These are phyloP conservation scores for Ochlodes sylvanus DNA, from an alignment of 2,888 invertebrate genomes.

Conservation along the genomic window DNA sequence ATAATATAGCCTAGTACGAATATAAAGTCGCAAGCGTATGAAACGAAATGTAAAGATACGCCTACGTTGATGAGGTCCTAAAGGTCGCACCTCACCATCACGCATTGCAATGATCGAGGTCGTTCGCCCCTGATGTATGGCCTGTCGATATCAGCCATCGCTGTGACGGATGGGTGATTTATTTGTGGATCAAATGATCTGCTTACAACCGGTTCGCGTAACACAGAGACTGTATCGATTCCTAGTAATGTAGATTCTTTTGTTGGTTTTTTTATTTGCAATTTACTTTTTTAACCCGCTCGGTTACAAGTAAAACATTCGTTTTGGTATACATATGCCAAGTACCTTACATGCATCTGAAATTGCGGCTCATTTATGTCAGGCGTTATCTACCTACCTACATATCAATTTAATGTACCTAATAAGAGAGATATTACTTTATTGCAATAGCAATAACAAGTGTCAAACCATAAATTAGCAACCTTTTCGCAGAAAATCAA, in stretches of 20 bases:
- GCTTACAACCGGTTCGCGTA: slow-evolving; percentile 45
- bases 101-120: slow-evolving; percentile 46
- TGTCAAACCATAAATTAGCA: too few relatives aligned
- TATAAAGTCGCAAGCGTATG: not conserved
- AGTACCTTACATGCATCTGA: too few relatives aligned
- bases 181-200: slow-evolving; percentile 44
- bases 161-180: slow-evolving; percentile 48
- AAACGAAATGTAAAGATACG: slow-evolving; percentile 3
- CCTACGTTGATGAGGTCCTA: slow-evolving; percentile 33
- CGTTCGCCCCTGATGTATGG: slow-evolving; percentile 54
- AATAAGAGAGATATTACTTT: too few relatives aligned
- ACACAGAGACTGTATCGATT: slow-evolving; percentile 38
- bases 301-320: too few relatives aligned
- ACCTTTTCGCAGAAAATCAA: too few relatives aligned
- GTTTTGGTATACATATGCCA: too few relatives aligned
- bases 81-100: slow-evolving; percentile 31
- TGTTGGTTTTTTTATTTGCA: slow-evolving; percentile 12
- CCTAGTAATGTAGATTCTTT: slow-evolving; percentile 28
- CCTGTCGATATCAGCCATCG: slow-evolving; percentile 50
- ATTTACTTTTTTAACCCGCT: too few relatives aligned
- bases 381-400: too few relatives aligned
- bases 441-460: too few relatives aligned
- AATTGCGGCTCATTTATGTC: too few relatives aligned
- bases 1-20: too few relatives aligned
- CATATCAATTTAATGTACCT: too few relatives aligned